Percentiles rank a stretch among this genome's conserved stretches.
Conservation (phyloP, 2,888 invertebrate species). For the Platerodrilus igneus region DNA sequence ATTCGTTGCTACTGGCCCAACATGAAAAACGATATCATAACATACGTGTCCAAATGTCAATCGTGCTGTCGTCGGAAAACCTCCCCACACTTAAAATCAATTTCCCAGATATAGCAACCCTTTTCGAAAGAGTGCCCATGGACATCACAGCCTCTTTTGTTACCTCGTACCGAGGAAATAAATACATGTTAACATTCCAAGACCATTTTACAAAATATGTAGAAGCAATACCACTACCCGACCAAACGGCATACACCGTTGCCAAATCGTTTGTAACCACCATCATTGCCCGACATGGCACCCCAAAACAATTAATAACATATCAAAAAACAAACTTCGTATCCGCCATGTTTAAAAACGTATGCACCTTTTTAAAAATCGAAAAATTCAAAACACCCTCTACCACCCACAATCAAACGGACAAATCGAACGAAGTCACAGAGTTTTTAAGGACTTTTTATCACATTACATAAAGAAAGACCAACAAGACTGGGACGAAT, state of each 20-base stretch:
- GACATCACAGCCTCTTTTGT: constrained; percentile 34
- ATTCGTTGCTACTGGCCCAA: constrained; percentile 30
- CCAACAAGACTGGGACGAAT: constrained; percentile 32
- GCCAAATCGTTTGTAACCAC: constrained; percentile 29
- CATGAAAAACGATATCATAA: constrained; percentile 27
- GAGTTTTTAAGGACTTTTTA: constrained; percentile 31
- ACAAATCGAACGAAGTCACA: constrained; percentile 34
- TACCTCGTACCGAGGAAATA: constrained; percentile 25
- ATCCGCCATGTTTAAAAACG: constrained; percentile 29
- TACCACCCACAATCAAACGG: constrained; percentile 37
- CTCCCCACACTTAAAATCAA: constrained; percentile 21
- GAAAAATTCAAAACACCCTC: constrained; percentile 30
- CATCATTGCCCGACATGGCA: constrained; percentile 32
- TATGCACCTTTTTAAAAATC: constrained; percentile 29
- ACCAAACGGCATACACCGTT: constrained; percentile 31
- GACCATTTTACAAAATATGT: constrained; percentile 32
- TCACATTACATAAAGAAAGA: constrained; percentile 29
- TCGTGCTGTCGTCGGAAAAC: constrained; percentile 32
- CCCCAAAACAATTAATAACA: constrained; percentile 32
- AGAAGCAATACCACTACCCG: constrained; percentile 32
- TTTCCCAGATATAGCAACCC: constrained; percentile 21
- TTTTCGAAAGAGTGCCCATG: constrained; percentile 29
- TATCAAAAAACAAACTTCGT: constrained; percentile 33
- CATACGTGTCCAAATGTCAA: constrained; percentile 27
- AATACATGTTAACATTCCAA: constrained; percentile 33